Base-by-base conservation (phyloP, 2,797 vertebrate genomes). In the Hybognathus amarus region DNA sequence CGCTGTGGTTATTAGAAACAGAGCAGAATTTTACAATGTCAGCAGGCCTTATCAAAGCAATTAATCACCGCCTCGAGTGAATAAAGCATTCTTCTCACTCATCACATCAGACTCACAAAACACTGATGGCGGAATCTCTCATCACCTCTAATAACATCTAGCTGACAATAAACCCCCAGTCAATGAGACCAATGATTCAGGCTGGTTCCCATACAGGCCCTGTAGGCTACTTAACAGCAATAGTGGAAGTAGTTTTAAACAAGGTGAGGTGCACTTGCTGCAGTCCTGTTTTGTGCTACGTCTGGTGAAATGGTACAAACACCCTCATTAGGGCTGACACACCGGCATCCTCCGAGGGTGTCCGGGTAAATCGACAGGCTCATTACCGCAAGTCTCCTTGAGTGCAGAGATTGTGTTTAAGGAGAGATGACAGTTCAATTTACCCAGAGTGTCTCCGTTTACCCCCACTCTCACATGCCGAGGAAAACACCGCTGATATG, bases 391-490 rank as follows among this genome's bases (percentile, higher is more conserved):
- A 45, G 61, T 83, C 80, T 75, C 76, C 67, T 79, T 30, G 52
- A 83, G 78, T 70, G 78, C 84, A 77, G 9, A 64, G 63, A 50
- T 61, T 78, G 75, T 77, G 73, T 82, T 89, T 83, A 80, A 89
- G 77, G 68, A 67, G 83, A 79, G 69, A 83, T 85, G 86, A 85
- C 86, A 79, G 74, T 77, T 87, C 59, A 81, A 66, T 87, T 87
- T 85, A 87, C 75, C 85, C 22, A 64, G 71, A 78, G 54, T 42
- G 59, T 38, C 54, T 64, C 36, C 71, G 75, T 80, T 75, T 45
- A 75, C 73, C 56, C 64, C 45, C 12, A 36, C 78, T 76, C 69
- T 63, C 36, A 50, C 40, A 45, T 22, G n/a, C 5, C 1, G 69
- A 68, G 59, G 54, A 70, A 80, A 82, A 79, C 74, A 61, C 7